phyloP scores from a whole-genome alignment of 2,113 vertebrate genomes.

The Neotoma lepida region DNA sequence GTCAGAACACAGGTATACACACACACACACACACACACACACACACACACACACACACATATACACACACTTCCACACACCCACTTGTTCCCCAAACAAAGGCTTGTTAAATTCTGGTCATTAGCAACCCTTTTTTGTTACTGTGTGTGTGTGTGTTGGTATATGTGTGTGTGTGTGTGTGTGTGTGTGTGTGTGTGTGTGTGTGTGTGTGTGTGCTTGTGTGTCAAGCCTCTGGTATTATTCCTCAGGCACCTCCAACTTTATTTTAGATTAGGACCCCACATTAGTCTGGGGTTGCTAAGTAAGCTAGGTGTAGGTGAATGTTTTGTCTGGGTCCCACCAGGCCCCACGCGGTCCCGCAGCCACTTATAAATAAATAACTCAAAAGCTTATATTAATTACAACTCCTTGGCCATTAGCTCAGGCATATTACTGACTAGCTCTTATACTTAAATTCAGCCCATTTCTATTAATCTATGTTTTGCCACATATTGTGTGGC shows the following conservation, averaged over 20 bases:
- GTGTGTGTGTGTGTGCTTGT: not conserved
- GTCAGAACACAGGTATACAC: slow-evolving; percentile 5
- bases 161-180: not conserved
- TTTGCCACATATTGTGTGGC: no score
- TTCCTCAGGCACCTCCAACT: no score
- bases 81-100: slow-evolving; percentile 53
- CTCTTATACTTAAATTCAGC: no score
- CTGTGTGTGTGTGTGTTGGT: not conserved
- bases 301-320: no score
- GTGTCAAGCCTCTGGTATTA: not conserved
- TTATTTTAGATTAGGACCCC: not conserved
- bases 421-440: no score
- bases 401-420: no score
- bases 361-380: no score
- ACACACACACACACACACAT: not conserved
- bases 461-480: no score
- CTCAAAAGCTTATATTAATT: no score
- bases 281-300: not conserved
- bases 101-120: slow-evolving; percentile 12
- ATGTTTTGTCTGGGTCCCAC: no score
- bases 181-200: not conserved
- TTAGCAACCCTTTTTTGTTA: not conserved
- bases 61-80: no score
- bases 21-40: not conserved
- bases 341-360: no score